phyloP scores from a whole-genome alignment of 2,113 vertebrate species.

The Protobothrops flavoviridis region DNA sequence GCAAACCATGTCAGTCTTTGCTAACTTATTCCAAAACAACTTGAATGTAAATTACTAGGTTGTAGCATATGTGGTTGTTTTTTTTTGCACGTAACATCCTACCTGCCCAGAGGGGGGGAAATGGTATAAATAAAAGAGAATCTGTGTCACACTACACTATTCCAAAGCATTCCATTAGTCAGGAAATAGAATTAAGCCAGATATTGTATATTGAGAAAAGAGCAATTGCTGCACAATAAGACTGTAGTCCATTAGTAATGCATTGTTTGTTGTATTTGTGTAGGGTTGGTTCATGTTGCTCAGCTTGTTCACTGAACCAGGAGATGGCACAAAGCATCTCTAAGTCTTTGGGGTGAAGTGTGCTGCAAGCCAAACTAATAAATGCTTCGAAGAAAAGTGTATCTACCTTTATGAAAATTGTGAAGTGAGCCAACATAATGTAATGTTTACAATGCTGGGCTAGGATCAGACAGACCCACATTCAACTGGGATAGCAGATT shows the following conservation, averaged over 20 bases:
- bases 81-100: neutral
- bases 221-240: neutral
- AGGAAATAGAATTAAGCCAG: neutral
- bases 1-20: neutral
- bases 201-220: neutral
- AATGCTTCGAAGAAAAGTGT: neutral
- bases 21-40: neutral
- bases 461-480: neutral
- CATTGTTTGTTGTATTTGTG: neutral
- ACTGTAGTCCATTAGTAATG: neutral
- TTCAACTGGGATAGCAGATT: neutral
- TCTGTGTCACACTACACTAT: neutral
- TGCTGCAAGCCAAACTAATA: neutral
- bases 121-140: neutral
- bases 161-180: neutral
- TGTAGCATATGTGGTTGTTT: neutral
- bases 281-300: neutral
- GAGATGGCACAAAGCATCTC: neutral
- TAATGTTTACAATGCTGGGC: neutral
- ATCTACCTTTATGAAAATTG: neutral
- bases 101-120: neutral
- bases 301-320: neutral
- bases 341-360: neutral
- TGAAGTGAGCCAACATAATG: neutral
- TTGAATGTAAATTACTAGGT: neutral